Base-by-base conservation (phyloP, 1,140 invertebrate species). In the Glomeris maerens region DNA sequence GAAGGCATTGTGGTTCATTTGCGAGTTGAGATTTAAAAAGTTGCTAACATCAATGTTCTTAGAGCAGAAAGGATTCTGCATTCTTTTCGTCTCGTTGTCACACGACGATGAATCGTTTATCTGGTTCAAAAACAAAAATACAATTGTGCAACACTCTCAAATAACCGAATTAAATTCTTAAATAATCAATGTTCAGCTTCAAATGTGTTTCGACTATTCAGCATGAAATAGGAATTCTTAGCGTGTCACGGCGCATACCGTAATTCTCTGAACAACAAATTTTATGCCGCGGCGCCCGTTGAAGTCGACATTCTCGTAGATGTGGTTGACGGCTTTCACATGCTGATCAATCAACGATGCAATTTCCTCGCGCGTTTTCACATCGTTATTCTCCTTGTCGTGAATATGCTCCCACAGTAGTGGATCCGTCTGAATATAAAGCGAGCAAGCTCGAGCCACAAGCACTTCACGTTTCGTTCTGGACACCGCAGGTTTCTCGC, bases 1-100 rank as follows among this genome's bases (percentile, higher is more conserved):
- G 71, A 98, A 99, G 62, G 89, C 86, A 60, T 95, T 86, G 66
- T 98, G 95, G 72, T 98, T 92, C 25, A 84, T 82, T 42, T 97
- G 73, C 5, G 94, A 98, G 66, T 98, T 94, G 21, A 97, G 75
- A 72, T 98, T 99, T 36, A 99, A 74, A 69, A 98, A 98, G 72
- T 98, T 98, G 58, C 91, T 96, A 42, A 98, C 95, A 66, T 99
- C 95, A 59, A 99, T 95, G 65, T 98, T 96, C 61, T 89, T 84
- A 62, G 89, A 79, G 66, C 95, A 98, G 67, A 97, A 98, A 44
- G 86, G 85, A 72, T 93, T 95, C 48, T 78, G 72, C 49, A 88
- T 82, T 14, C 77, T 76, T 50, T 76, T 76, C 21, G 74, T 70
- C 13, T 64, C 64, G 49, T 74, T 74, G 17, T 59, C 53, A 64